Conservation (phyloP, 2,113 vertebrate species). For the Ornithorhynchus anatinus region DNA sequence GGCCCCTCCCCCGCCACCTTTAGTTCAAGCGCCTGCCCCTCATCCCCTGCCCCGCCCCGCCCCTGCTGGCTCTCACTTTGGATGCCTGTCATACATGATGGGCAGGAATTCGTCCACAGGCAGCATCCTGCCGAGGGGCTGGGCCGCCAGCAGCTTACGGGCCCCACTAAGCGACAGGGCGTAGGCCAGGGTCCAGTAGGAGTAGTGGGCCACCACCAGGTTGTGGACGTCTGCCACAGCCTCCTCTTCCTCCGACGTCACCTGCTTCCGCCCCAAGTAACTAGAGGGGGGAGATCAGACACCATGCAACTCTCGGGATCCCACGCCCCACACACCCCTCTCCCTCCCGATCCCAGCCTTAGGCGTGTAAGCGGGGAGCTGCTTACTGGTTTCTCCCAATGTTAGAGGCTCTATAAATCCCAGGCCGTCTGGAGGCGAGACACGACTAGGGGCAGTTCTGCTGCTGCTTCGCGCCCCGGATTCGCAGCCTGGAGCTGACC, state of each 20-base stretch:
- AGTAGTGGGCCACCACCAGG: conserved; percentile 87
- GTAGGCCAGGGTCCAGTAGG: conserved; percentile 94
- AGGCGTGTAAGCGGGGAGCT: too few species aligned
- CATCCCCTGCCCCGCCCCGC: not conserved
- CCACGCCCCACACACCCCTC: too few species aligned
- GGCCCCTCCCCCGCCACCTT: too few species aligned
- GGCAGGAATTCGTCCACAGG: conserved; percentile 96
- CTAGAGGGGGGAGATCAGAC: conserved; percentile 53
- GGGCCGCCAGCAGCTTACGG: conserved; percentile 85
- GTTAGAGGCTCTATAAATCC: too few species aligned
- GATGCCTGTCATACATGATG: conserved; percentile 96
- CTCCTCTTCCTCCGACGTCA: conserved; percentile 80
- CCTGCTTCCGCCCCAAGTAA: conserved; percentile 94
- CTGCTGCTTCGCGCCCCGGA: too few species aligned
- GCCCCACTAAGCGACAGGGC: conserved; percentile 86
- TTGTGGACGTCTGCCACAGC: conserved; percentile 78
- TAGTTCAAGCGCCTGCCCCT: accelerated
- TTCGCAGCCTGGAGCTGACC: too few species aligned
- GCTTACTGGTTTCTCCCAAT: too few species aligned
- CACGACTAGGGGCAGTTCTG: too few species aligned
- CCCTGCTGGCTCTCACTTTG: conserved; percentile 77
- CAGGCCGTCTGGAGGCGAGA: too few species aligned
- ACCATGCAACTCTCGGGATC: not conserved
- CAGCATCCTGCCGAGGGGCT: conserved; percentile 91
- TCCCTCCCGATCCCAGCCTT: not conserved